Evolutionary conservation across 1,140 invertebrate genomes (phyloP).

Genomic region (Asobara japonica): DNA sequence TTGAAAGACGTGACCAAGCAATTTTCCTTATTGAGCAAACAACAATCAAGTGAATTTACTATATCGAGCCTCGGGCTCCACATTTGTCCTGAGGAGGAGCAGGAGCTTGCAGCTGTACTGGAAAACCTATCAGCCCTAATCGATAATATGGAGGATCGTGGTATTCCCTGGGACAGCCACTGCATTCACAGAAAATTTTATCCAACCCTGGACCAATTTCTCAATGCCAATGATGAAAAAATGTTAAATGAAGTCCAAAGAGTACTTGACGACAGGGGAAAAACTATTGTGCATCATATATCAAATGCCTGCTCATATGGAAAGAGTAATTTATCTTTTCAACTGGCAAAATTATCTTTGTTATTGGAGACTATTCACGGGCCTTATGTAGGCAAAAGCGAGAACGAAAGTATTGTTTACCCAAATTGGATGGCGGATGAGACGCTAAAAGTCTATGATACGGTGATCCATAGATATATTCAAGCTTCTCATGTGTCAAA

Average conservation of each 20-base stretch:
- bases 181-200: slow-evolving; percentile 39
- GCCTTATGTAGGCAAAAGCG: slow-evolving; percentile 31
- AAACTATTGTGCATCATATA: slow-evolving; percentile 37
- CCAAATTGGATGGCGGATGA: slow-evolving; percentile 40
- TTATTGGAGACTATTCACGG: neutral
- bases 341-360: neutral
- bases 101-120: slow-evolving; percentile 7
- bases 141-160: slow-evolving; percentile 12
- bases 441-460: slow-evolving; percentile 17
- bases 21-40: slow-evolving; percentile 44
- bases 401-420: slow-evolving; percentile 36
- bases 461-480: slow-evolving; percentile 34
- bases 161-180: slow-evolving; percentile 41
- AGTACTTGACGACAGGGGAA: slow-evolving; percentile 17
- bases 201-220: slow-evolving; percentile 4
- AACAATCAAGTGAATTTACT: neutral
- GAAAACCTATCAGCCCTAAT: slow-evolving; percentile 22
- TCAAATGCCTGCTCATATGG: slow-evolving; percentile 38
- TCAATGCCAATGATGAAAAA: neutral
- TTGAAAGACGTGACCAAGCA: slow-evolving; percentile 66
- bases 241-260: slow-evolving; percentile 16
- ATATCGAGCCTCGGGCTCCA: slow-evolving; percentile 60
- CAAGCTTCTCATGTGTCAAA: neutral
- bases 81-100: slow-evolving; percentile 54
- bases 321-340: neutral